Evolutionary conservation across 2,113 vertebrate species (phyloP).

Genomic region (Ciconia stormi): DNA sequence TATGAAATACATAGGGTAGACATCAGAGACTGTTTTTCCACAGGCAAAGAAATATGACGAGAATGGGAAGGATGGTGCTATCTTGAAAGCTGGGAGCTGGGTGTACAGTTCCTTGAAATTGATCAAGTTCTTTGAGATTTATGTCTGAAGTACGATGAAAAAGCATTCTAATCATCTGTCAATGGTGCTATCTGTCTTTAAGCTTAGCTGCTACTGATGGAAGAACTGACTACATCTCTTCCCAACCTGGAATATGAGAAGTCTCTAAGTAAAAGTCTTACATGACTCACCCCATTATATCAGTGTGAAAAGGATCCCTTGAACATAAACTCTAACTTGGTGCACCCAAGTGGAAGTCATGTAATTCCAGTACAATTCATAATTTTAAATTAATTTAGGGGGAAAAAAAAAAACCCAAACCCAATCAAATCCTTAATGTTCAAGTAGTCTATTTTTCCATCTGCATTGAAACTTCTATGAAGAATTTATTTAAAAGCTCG

Average conservation of each 20-base stretch:
- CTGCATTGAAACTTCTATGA: not conserved
- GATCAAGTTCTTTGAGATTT: not conserved
- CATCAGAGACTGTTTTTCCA: not conserved
- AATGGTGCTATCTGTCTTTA: not conserved
- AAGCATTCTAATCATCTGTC: not conserved
- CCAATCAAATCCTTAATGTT: not conserved
- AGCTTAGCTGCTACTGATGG: not conserved
- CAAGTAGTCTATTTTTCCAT: not conserved
- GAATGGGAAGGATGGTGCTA: not conserved
- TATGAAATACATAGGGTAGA: not conserved
- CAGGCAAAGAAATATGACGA: not conserved
- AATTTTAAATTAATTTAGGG: not conserved
- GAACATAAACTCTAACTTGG: not conserved
- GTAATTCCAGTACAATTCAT: not conserved
- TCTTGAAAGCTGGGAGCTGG: not conserved
- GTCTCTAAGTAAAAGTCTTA: not conserved
- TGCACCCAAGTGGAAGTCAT: not conserved
- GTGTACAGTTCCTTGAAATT: not conserved
- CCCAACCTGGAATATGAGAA: not conserved
- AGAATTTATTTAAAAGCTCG: not conserved
- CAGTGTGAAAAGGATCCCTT: not conserved
- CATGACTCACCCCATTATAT: not conserved
- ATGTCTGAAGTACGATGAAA: not conserved
- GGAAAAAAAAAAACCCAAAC: not conserved
- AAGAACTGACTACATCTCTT: not conserved